A percentile compares a stretch with the other conserved stretches of the same genome.
phyloP scores from a whole-genome alignment of 2,797 vertebrate genomes.

The Trachops cirrhosus region DNA sequence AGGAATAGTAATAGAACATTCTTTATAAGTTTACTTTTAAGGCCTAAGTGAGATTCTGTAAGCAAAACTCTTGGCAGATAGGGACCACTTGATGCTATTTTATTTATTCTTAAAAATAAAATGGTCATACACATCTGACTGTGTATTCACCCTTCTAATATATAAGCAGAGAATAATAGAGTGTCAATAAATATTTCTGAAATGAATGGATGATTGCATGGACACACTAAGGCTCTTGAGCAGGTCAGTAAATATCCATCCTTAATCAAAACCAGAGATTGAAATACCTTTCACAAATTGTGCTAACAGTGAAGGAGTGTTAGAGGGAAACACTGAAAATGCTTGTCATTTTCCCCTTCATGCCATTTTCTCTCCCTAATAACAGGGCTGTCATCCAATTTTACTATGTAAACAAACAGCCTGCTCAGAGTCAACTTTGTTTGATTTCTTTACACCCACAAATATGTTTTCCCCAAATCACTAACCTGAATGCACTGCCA shows the following conservation, averaged over 20 bases:
- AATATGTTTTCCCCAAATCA: not conserved
- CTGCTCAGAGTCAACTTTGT: not conserved
- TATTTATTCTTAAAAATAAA: not conserved
- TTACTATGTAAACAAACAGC: not conserved
- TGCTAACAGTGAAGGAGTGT: accelerated
- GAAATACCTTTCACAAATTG: not conserved
- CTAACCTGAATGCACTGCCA: not conserved
- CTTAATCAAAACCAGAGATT: not conserved
- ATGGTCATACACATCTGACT: not conserved
- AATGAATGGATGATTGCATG: not conserved
- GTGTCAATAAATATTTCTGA: not conserved
- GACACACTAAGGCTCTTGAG: not conserved
- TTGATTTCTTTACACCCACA: not conserved
- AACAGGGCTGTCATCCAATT: not conserved
- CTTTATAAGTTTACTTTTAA: not conserved
- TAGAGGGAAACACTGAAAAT: not conserved
- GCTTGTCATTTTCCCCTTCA: not conserved
- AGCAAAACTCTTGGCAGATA: not conserved
- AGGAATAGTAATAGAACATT: not conserved
- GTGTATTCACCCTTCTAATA: not conserved
- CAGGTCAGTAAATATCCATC: not conserved
- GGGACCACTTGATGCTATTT: not conserved
- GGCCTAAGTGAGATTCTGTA: not conserved
- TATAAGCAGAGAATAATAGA: not conserved
- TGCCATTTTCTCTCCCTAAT: not conserved